Evolutionary conservation across 2,888 invertebrate genomes (phyloP).

Genomic region (Heliconius charithonia): DNA sequence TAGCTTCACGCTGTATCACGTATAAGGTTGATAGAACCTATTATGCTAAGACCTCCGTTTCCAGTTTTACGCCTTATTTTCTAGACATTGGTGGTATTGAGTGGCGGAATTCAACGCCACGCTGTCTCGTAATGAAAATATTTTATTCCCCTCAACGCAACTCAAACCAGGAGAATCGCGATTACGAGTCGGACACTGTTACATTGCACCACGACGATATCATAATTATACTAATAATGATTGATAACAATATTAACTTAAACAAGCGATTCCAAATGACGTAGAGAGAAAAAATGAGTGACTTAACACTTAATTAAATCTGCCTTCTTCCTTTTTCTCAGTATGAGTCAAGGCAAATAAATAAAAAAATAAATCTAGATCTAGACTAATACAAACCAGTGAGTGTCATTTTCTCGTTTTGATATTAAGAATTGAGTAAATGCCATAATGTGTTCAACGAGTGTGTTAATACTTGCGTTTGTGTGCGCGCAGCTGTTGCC

Average conservation of each 20-base stretch:
- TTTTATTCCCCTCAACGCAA: not conserved
- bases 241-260: not conserved
- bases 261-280: not conserved
- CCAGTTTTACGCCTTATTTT: not conserved
- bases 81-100: not conserved
- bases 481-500: conserved; percentile 52
- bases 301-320: conserved; percentile 1
- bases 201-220: no score
- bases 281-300: not conserved
- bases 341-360: not conserved
- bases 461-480: conserved; percentile 32
- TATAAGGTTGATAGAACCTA: not conserved
- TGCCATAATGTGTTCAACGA: conserved; percentile 24
- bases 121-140: not conserved
- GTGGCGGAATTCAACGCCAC: not conserved
- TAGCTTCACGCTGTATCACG: not conserved
- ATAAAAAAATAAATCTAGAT: conserved; percentile 6
- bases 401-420: conserved; percentile 26
- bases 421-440: conserved; percentile 18
- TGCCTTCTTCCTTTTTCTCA: not conserved
- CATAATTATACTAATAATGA: no score
- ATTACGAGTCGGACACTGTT: no score
- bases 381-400: conserved; percentile 29
- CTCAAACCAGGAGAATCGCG: not conserved
- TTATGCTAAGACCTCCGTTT: not conserved